Conservation (phyloP, 2,888 invertebrate genomes). For the Lasiommata megera region DNA sequence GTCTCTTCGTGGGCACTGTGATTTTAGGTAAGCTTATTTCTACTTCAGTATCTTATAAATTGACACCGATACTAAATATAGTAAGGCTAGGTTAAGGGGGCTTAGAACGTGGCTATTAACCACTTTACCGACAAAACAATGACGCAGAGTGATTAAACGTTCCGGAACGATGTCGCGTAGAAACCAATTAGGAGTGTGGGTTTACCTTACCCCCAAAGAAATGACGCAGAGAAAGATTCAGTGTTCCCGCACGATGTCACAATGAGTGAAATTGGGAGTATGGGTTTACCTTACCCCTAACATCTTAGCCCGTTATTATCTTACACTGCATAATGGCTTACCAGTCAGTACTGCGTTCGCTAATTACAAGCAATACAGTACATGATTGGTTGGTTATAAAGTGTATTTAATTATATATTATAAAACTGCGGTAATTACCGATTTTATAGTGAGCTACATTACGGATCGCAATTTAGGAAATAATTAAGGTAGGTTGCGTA, state of each 20-base stretch:
- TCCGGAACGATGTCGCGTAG: no score
- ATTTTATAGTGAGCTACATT: background rate
- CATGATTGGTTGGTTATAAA: background rate
- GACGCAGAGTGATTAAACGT: no score
- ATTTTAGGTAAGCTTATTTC: slow-evolving; percentile 90
- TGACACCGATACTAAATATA: background rate
- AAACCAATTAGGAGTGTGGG: no score
- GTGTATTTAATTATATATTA: slow-evolving; percentile 1
- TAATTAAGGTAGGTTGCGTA: no score
- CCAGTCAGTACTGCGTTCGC: background rate
- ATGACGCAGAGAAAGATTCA: no score
- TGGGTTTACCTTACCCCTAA: no score
- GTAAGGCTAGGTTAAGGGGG: background rate
- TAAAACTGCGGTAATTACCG: background rate
- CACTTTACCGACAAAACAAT: no score
- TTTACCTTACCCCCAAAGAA: no score
- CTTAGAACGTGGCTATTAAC: no score
- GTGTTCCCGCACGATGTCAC: no score
- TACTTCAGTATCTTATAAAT: background rate
- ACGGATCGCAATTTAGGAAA: background rate
- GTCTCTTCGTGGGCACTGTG: slow-evolving; percentile 95
- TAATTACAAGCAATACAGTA: background rate
- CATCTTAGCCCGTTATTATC: no score
- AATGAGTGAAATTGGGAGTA: no score
- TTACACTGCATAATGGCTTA: slow-evolving; percentile 42